These are phyloP conservation scores for Pseudochirops cupreus DNA, from an alignment of 2,797 vertebrate species.

Conservation along the genomic window DNA sequence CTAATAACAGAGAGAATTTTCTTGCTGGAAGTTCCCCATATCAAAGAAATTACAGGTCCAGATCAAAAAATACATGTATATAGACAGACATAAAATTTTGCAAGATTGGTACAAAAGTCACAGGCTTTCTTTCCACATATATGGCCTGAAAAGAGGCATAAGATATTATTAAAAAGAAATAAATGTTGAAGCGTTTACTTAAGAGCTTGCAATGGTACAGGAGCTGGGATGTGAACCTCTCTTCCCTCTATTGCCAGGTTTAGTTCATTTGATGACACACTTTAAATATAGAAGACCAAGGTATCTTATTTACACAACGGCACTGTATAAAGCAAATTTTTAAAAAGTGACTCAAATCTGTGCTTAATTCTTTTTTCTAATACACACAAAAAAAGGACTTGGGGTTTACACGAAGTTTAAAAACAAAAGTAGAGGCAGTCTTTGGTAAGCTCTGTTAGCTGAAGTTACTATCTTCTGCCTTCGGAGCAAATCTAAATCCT, in stretches of 20 bases:
- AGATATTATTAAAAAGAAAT: neutral
- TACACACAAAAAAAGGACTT: neutral
- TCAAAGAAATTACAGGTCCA: neutral
- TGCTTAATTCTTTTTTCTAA: neutral
- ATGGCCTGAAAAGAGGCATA: neutral
- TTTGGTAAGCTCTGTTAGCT: neutral
- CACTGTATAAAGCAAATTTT: neutral
- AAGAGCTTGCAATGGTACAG: neutral
- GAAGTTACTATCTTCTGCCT: neutral
- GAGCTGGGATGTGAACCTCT: neutral
- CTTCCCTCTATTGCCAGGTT: neutral
- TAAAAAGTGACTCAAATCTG: neutral
- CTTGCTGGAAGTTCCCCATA: neutral
- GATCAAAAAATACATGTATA: neutral
- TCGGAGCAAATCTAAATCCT: neutral
- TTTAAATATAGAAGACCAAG: neutral
- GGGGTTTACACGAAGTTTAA: neutral
- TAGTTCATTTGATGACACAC: neutral
- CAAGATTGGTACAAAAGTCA: neutral
- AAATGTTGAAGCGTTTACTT: neutral
- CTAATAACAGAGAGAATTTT: neutral
- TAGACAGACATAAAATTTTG: neutral
- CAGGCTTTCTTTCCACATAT: neutral
- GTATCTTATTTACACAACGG: neutral
- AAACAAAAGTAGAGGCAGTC: neutral